Percentiles rank a stretch among this genome's conserved stretches.
phyloP scores from a whole-genome alignment of 2,797 vertebrate species.

The Phataginus tetradactyla region DNA sequence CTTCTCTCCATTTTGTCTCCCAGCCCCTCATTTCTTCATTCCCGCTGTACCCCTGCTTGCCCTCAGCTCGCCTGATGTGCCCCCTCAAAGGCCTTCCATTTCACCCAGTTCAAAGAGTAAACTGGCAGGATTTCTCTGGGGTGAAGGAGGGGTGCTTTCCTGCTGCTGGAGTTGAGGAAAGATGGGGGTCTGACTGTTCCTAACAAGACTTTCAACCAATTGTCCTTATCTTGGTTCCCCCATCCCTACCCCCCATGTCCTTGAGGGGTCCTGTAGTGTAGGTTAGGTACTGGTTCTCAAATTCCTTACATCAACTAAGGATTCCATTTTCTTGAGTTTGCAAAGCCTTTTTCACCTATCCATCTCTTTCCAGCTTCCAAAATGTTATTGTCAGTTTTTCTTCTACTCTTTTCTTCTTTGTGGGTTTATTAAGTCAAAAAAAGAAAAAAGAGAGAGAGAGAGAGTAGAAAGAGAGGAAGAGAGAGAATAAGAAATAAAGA shows the following conservation, averaged over 20 bases:
- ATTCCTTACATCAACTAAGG: not conserved
- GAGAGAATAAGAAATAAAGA: too few relatives aligned
- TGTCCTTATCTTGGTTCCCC: not conserved
- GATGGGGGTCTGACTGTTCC: not conserved
- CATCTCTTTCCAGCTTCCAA: not conserved
- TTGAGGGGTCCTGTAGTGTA: not conserved
- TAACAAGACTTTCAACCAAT: too few relatives aligned
- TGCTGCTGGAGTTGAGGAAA: not conserved
- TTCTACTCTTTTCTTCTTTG: not conserved
- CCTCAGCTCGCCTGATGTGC: not conserved
- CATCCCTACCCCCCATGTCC: not conserved
- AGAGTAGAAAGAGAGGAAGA: accelerated
- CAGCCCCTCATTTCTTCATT: not conserved
- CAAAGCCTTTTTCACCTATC: not conserved
- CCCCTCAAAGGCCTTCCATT: not conserved
- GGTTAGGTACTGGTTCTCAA: not conserved
- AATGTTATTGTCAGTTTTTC: not conserved
- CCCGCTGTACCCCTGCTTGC: not conserved
- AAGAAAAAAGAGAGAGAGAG: not conserved
- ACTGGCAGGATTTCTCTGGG: not conserved
- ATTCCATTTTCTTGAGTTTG: not conserved
- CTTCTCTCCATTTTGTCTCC: not conserved
- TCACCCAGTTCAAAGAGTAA: not conserved
- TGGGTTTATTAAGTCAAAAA: not conserved
- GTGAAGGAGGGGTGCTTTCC: not conserved